These are phyloP conservation scores for Heliornis fulica DNA, from an alignment of 2,113 vertebrate genomes.

Conservation along the genomic window DNA sequence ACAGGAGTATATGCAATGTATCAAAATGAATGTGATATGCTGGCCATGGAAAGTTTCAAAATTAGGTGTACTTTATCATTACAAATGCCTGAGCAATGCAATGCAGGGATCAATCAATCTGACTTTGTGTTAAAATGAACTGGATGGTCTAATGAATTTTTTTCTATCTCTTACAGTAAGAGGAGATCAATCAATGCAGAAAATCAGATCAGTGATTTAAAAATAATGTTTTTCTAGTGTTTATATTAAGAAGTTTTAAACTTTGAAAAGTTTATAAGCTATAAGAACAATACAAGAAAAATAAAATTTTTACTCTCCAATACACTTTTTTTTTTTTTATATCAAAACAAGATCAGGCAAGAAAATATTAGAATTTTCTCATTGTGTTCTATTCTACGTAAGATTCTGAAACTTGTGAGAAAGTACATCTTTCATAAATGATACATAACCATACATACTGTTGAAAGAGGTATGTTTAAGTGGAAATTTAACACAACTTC, in stretches of 20 bases:
- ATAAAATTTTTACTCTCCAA: neutral
- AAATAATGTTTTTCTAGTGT: neutral
- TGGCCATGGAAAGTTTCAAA: conserved; percentile 3
- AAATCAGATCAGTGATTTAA: conserved; percentile 69
- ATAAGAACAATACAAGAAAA: neutral
- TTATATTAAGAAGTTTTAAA: conserved; percentile 53
- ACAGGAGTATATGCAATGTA: neutral
- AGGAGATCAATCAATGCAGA: conserved; percentile 67
- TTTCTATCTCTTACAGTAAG: neutral
- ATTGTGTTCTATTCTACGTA: neutral
- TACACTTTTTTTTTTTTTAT: neutral
- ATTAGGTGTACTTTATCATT: neutral
- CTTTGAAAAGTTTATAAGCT: conserved; percentile 14
- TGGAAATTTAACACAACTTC: conserved; percentile 37
- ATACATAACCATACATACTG: no score
- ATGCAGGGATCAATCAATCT: neutral
- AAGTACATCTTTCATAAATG: no score
- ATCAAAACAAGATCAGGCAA: neutral
- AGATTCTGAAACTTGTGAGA: neutral
- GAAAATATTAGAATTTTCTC: neutral
- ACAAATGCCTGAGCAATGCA: neutral
- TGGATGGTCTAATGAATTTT: neutral
- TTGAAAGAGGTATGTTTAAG: neutral
- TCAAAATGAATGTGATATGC: conserved; percentile 1
- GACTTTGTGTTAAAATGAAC: neutral